Base-by-base conservation (phyloP, 2,113 vertebrate genomes). In the Seriola aureovittata region DNA sequence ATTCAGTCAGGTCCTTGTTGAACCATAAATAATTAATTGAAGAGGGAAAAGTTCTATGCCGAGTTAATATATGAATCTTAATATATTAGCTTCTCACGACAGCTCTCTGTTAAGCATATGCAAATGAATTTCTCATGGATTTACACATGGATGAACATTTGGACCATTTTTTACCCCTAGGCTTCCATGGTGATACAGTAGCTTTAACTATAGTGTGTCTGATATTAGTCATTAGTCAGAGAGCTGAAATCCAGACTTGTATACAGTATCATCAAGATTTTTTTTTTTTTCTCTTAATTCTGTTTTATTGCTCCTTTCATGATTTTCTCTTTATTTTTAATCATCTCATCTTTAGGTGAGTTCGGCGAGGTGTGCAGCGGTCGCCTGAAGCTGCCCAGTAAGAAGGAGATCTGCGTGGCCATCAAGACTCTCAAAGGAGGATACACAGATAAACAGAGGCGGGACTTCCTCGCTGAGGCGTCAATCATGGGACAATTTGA, bases 401-500 rank as follows among this genome's bases (percentile, higher is more conserved):
- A 99, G 93, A 99, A 99, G 93, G 98, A 99, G 91, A 98, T 99
- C 92, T 97, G 97, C 0, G 98, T 99, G 81, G 98, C 98, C 86
- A 99, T 99, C 82, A 99, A 99, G 94, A 99, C 98, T 1, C 93
- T 99, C 8, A 99, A 99, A 91, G 97, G 96, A 55, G 98, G 98
- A 75, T 99, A 99, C 78, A 99, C 97, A 0, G 98, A 99, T 69
- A 99, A 98, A 34, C 98, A 99, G 88, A 97, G 98, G 59, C 95
- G 98, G 89, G 98, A 99, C 81, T 99, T 99, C 88, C 92, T 99
- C 42, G 96, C 97, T 25, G 98, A 99, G 93, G 98, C 98, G 4
- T 99, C 97, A 83, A 99, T 99, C 89, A 99, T 99, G 98, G 98
- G 98, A 71, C 98, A 99, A 75, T 99, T 99, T 91, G 98, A 99